These are phyloP conservation scores for Ips nitidus DNA, from an alignment of 1,140 invertebrate species.

Conservation along the genomic window DNA sequence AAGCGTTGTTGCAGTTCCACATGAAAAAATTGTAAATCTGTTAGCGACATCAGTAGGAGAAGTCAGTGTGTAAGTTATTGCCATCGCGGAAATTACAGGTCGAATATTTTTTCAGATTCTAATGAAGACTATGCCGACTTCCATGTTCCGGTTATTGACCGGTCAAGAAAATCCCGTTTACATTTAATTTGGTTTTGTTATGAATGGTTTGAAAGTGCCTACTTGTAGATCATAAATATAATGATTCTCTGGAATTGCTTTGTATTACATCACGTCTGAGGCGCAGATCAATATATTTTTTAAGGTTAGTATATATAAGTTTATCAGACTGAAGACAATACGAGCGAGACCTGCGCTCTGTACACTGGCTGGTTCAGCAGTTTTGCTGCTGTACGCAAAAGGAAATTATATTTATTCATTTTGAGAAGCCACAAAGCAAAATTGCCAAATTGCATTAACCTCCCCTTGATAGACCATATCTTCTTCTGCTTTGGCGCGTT, in stretches of 20 bases:
- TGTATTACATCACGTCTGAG: slow-evolving; percentile 49
- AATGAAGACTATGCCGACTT: slow-evolving; percentile 99
- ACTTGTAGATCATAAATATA: slow-evolving; percentile 51
- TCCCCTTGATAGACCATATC: slow-evolving; percentile 52
- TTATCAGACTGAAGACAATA: slow-evolving; percentile 54
- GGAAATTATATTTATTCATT: not conserved
- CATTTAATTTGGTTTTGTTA: slow-evolving; percentile 69
- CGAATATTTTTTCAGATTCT: slow-evolving; percentile 72
- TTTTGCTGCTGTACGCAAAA: not conserved
- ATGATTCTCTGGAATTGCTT: slow-evolving; percentile 48
- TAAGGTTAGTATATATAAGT: slow-evolving; percentile 50
- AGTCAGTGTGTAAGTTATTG: slow-evolving; percentile 59
- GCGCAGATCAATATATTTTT: slow-evolving; percentile 53
- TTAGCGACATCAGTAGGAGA: slow-evolving; percentile 98
- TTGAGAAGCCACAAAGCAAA: slow-evolving; percentile 19
- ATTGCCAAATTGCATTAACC: slow-evolving; percentile 42
- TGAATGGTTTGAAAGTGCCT: slow-evolving; percentile 53
- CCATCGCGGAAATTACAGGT: not conserved
- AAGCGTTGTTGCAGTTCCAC: slow-evolving; percentile 97
- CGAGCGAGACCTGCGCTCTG: slow-evolving; percentile 50
- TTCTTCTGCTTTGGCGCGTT: slow-evolving; percentile 46
- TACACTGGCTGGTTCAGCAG: slow-evolving; percentile 37
- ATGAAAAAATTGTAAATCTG: slow-evolving; percentile 99
- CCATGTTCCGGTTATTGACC: slow-evolving; percentile 97
- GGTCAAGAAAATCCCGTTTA: slow-evolving; percentile 99